Conservation (phyloP, 2,797 vertebrate species). For the Podargus strigoides region DNA sequence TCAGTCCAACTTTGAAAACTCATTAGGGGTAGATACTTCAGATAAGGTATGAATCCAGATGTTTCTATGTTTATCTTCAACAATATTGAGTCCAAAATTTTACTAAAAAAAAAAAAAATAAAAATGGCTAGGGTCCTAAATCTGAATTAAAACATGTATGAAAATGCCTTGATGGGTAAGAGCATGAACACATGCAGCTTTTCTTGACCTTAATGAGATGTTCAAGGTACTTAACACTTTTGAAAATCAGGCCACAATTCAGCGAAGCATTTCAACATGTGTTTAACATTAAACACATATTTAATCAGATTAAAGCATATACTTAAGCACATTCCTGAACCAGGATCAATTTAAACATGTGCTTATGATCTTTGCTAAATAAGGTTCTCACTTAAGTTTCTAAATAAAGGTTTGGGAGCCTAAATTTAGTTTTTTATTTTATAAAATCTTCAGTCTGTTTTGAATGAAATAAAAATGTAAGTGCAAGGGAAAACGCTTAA, state of each 20-base stretch:
- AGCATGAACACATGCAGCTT: conserved; percentile 23
- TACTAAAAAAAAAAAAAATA: neutral
- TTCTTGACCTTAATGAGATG: conserved; percentile 59
- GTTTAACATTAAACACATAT: conserved; percentile 64
- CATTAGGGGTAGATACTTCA: conserved; percentile 44
- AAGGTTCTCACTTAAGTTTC: conserved; percentile 43
- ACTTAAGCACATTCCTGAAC: conserved; percentile 58
- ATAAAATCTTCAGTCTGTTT: neutral
- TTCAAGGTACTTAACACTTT: conserved; percentile 53
- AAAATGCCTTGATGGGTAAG: conserved; percentile 32
- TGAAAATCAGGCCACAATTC: conserved; percentile 62
- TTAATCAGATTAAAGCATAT: conserved; percentile 65
- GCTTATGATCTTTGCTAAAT: conserved; percentile 46
- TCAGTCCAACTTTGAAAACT: conserved; percentile 40
- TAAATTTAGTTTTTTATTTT: neutral
- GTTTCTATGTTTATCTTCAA: conserved; percentile 37
- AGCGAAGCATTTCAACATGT: conserved; percentile 57
- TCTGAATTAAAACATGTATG: conserved; percentile 28
- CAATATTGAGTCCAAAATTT: neutral
- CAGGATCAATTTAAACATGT: conserved; percentile 61
- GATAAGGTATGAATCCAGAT: conserved; percentile 62
- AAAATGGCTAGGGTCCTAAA: conserved; percentile 3
- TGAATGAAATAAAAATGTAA: neutral
- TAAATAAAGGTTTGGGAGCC: neutral
- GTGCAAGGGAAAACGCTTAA: neutral